Evolutionary conservation across 1,140 invertebrate species (phyloP).

Genomic region (Drosophila repletoides): DNA sequence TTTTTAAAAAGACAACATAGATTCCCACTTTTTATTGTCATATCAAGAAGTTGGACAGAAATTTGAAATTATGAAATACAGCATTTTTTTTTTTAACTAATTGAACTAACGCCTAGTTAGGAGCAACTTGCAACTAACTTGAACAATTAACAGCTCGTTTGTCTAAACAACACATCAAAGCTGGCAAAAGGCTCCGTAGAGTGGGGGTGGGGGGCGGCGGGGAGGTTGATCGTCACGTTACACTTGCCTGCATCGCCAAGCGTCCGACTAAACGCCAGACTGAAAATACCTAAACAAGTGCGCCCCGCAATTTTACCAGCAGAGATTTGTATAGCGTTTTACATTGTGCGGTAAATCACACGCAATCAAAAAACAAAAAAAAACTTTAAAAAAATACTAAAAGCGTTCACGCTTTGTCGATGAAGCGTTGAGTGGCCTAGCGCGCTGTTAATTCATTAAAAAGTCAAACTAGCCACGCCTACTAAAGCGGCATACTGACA

Average conservation of each 20-base stretch:
- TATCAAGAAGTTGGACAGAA: no score
- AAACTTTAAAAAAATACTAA: slow-evolving; percentile 12
- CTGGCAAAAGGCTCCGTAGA: neutral
- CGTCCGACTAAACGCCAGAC: slow-evolving; percentile 51
- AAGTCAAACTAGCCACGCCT: slow-evolving; percentile 21
- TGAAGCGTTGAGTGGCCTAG: slow-evolving; percentile 53
- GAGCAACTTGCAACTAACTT: slow-evolving; percentile 14
- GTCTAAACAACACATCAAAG: slow-evolving; percentile 23
- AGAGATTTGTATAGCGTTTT: slow-evolving; percentile 39
- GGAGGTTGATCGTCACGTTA: slow-evolving; percentile 16
- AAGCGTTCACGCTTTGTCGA: slow-evolving; percentile 66
- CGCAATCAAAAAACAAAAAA: slow-evolving; percentile 53
- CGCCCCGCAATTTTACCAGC: neutral
- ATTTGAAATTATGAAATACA: no score
- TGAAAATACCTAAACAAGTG: slow-evolving; percentile 15
- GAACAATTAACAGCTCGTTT: slow-evolving; percentile 65
- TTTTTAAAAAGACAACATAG: no score
- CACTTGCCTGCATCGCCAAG: slow-evolving; percentile 45
- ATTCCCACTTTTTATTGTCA: no score
- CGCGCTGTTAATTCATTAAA: slow-evolving; percentile 51
- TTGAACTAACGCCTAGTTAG: slow-evolving; percentile 14
- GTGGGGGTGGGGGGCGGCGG: neutral
- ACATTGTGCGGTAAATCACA: slow-evolving; percentile 68
- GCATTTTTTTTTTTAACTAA: no score
- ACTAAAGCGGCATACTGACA: slow-evolving; percentile 3